Evolutionary conservation across 2,113 vertebrate genomes (phyloP), one percentile per base, ranked within the genome.

Genomic region (Mola mola): DNA sequence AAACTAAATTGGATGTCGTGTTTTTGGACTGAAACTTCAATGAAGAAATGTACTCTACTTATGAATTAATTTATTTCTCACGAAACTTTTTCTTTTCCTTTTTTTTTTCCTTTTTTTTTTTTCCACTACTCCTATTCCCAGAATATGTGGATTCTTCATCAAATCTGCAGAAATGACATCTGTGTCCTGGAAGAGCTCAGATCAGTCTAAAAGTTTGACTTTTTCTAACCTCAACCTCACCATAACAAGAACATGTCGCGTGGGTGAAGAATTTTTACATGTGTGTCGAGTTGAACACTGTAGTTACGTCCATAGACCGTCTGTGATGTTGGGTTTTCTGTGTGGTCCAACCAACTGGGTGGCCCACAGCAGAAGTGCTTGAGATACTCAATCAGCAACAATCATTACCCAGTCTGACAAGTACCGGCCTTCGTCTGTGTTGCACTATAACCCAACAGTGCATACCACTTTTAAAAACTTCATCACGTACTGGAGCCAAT

Each of bases 381-480:
- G 47, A 28, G 63, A 79, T 62, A 69, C 82, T 83, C 79, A 87
- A 85, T 91, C 78, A 88, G 82, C 83, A 76, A n/a, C 77, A 78
- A 43, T 65, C 70, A 63, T 42, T 50, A 25, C 22, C 53, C 8
- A 8, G n/a, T n/a, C 28, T 29, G 28, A 8, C 4, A 29, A 8
- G 28, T n/a, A n/a, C n/a, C n/a, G n/a, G n/a, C n/a, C n/a, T n/a
- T n/a, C n/a, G n/a, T n/a, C 28, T 29, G 28, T 6, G 28, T 29
- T 56, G n/a, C 6, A 19, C 51, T 50, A 47, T 13, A 59, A 47
- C 57, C 19, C 12, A 49, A 44, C 50, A 24, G 56, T 16, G 21
- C 62, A 74, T 55, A 48, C 41, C 63, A 63, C 64, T 72, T 68
- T 70, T 68, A 37, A 8, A 72, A 43, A 57, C 75, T 64, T 75